Percentiles rank a stretch among this genome's conserved stretches.
Conservation (phyloP, 1,140 invertebrate species). For the Stratiolaelaps scimitus region DNA sequence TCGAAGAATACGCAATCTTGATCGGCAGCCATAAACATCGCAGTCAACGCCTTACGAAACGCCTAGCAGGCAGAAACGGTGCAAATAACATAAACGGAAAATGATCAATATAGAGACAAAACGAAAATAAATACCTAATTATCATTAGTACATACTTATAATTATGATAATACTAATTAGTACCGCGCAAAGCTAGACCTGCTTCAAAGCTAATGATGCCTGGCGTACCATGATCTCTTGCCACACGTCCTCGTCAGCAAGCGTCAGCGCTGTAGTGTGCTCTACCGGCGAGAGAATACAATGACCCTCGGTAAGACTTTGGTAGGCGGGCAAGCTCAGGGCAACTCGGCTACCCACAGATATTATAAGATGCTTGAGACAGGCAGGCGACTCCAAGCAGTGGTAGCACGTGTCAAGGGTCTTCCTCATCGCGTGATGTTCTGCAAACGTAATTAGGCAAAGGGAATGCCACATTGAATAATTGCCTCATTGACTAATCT, state of each 20-base stretch:
- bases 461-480: no score
- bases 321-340: conserved; percentile 59
- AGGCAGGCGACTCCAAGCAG: conserved; percentile 64
- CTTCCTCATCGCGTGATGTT: conserved; percentile 54
- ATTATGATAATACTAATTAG: not conserved
- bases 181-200: not conserved
- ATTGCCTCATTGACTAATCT: no score
- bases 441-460: conserved; percentile 41
- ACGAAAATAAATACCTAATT: not conserved
- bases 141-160: not conserved
- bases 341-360: conserved; percentile 61
- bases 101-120: not conserved
- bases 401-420: conserved; percentile 63
- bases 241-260: conserved; percentile 85
- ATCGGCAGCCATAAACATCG: conserved; percentile 56
- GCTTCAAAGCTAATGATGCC: conserved; percentile 5
- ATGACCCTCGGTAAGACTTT: conserved; percentile 69
- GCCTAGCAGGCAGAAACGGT: conserved; percentile 41
- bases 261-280: conserved; percentile 61
- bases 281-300: conserved; percentile 73
- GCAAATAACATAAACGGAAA: not conserved
- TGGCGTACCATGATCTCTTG: conserved; percentile 59
- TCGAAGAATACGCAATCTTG: conserved; percentile 85
- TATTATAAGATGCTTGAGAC: conserved; percentile 76
- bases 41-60: conserved; percentile 58